A percentile compares a stretch with the other conserved stretches of the same genome.
These are phyloP conservation scores for Brachionus sp. DNA, from an alignment of 1,140 invertebrate genomes.

Conservation along the genomic window DNA sequence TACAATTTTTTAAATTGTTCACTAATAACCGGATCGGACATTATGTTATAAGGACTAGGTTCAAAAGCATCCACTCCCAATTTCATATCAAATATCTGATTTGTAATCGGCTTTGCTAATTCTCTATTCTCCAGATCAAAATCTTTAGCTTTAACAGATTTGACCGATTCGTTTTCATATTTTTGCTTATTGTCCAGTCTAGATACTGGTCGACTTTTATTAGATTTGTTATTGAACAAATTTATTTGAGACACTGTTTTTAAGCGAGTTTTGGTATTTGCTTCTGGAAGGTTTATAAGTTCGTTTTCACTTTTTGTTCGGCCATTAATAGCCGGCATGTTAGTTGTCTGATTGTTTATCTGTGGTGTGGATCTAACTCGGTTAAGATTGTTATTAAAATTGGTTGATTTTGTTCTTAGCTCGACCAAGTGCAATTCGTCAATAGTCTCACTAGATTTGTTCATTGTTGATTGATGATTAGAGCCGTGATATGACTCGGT, in stretches of 20 bases:
- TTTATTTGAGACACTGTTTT: slow-evolving; percentile 15
- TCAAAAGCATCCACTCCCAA: slow-evolving; percentile 21
- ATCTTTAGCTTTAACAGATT: neutral
- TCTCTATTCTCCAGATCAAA: neutral
- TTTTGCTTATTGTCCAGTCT: neutral
- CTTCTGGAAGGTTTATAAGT: neutral
- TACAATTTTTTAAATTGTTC: slow-evolving; percentile 44
- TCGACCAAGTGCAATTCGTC: slow-evolving; percentile 20
- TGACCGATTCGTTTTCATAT: neutral
- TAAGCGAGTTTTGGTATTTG: neutral
- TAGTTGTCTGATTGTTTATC: neutral
- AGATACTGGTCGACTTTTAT: neutral
- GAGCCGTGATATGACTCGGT: slow-evolving; percentile 5
- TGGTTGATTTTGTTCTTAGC: neutral
- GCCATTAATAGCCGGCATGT: neutral
- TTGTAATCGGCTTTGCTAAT: neutral
- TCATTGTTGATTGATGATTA: neutral
- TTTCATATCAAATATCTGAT: slow-evolving; percentile 3
- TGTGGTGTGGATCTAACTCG: neutral
- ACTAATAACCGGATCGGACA: slow-evolving; percentile 46
- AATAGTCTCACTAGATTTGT: slow-evolving; percentile 42
- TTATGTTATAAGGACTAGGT: slow-evolving; percentile 44
- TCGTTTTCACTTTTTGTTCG: slow-evolving; percentile 35
- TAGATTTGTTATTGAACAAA: slow-evolving; percentile 12
- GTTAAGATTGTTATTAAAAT: neutral